phyloP scores from a whole-genome alignment of 2,797 vertebrate genomes.

The Micrastur ruficollis region DNA sequence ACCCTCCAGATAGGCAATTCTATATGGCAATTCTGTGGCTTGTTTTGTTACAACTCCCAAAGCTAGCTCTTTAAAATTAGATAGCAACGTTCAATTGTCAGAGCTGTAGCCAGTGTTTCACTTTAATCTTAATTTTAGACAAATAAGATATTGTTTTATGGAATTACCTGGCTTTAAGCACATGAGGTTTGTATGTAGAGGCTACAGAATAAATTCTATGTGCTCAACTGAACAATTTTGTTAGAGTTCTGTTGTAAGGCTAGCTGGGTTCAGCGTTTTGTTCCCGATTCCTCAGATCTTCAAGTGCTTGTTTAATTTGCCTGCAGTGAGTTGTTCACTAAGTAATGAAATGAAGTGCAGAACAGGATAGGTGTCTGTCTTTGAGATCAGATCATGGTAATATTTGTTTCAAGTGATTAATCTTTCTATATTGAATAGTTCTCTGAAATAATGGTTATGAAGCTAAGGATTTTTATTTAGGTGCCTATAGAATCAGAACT shows the following conservation, averaged over 20 bases:
- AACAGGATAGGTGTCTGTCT: background rate
- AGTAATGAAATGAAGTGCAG: background rate
- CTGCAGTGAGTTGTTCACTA: background rate
- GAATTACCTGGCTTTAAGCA: background rate
- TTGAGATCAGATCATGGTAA: background rate
- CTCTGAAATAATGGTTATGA: background rate
- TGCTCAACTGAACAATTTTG: background rate
- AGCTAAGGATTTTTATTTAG: background rate
- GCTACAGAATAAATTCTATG: background rate
- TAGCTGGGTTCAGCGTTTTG: background rate
- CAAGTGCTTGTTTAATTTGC: background rate
- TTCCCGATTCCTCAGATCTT: background rate
- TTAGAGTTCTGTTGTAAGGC: background rate
- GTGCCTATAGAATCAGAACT: background rate
- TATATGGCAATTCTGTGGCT: background rate
- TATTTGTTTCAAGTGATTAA: background rate
- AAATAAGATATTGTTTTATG: background rate
- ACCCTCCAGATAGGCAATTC: background rate
- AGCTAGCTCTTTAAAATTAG: background rate
- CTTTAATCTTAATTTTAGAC: background rate
- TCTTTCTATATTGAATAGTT: background rate
- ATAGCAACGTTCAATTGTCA: background rate
- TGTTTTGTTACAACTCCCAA: background rate
- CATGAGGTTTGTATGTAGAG: background rate
- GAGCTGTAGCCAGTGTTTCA: background rate